These are phyloP conservation scores for Anthrax anthrax DNA, from an alignment of 2,888 invertebrate genomes.

Conservation along the genomic window DNA sequence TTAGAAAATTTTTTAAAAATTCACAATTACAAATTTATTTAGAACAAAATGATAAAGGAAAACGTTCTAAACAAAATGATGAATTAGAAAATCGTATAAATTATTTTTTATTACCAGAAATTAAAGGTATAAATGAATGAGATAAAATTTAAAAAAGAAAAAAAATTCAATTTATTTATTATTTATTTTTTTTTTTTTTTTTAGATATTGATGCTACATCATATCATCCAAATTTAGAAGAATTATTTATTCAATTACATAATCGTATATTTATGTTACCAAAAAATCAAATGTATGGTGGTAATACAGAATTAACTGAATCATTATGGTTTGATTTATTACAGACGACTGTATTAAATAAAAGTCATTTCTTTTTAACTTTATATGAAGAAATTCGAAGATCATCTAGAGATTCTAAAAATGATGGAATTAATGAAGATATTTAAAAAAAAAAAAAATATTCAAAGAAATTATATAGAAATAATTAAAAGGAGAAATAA, in stretches of 20 bases:
- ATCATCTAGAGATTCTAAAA: background rate
- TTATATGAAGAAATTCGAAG: conserved; percentile 20
- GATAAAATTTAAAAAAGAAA: background rate
- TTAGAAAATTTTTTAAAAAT: conserved; percentile 20
- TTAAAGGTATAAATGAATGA: conserved; percentile 11
- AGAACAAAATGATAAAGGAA: conserved; percentile 19
- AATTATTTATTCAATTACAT: conserved; percentile 19
- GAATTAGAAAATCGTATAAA: conserved; percentile 18
- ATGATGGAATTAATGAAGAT: background rate
- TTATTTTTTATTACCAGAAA: conserved; percentile 19
- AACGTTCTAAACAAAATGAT: conserved; percentile 8
- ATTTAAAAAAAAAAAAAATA: too few species aligned
- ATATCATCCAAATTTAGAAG: conserved; percentile 15
- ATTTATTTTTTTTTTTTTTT: conserved; percentile 6
- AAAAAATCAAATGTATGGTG: conserved; percentile 20
- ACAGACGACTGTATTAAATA: conserved; percentile 17
- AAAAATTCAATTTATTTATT: background rate
- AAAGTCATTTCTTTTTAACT: conserved; percentile 22
- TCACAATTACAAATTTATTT: conserved; percentile 21
- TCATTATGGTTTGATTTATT: conserved; percentile 23
- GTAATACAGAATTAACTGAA: conserved; percentile 20
- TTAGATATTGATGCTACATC: conserved; percentile 14
- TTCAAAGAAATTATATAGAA: too few species aligned
- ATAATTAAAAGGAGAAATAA: too few species aligned
- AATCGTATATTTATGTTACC: conserved; percentile 24